Evolutionary conservation across 1,140 invertebrate genomes (phyloP).

Genomic region (Drosophila kanapiae): DNA sequence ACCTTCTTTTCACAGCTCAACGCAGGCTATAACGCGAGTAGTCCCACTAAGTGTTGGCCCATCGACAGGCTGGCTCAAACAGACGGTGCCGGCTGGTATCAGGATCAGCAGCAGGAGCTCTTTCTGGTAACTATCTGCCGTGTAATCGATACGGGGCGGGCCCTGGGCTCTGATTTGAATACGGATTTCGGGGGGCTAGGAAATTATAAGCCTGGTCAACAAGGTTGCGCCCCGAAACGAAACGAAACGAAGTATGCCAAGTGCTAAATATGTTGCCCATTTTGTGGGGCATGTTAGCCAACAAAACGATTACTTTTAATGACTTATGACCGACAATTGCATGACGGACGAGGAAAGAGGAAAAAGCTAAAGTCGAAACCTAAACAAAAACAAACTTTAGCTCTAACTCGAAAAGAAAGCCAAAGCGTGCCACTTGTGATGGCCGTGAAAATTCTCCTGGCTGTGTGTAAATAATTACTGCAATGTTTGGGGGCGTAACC

Average conservation of each 20-base stretch:
- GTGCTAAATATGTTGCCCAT: constrained; percentile 74
- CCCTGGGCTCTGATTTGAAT: constrained; percentile 12
- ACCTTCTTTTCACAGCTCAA: constrained; percentile 57
- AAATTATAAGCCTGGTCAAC: constrained; percentile 43
- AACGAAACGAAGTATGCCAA: constrained; percentile 52
- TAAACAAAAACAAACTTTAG: constrained; percentile 13
- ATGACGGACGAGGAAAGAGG: constrained; percentile 45
- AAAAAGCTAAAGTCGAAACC: not conserved
- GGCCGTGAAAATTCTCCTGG: constrained; percentile 67
- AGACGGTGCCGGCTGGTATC: constrained; percentile 44
- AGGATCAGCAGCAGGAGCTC: constrained; percentile 24
- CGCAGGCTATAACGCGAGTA: constrained; percentile 8
- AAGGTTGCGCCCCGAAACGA: constrained; percentile 60
- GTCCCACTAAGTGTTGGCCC: constrained; percentile 38
- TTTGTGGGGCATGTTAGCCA: constrained; percentile 76
- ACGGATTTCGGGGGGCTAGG: constrained; percentile 5
- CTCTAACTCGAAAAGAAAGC: constrained; percentile 25
- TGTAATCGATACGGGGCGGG: constrained; percentile 50
- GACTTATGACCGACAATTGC: constrained; percentile 80
- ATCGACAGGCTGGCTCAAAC: constrained; percentile 40
- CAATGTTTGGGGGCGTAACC: constrained; percentile 32
- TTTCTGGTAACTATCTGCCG: constrained; percentile 19
- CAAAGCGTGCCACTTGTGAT: constrained; percentile 56
- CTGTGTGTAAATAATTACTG: constrained; percentile 58
- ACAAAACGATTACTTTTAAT: constrained; percentile 84